These are phyloP conservation scores for Synanthedon myopaeformis DNA, from an alignment of 2,888 invertebrate species.

Conservation along the genomic window DNA sequence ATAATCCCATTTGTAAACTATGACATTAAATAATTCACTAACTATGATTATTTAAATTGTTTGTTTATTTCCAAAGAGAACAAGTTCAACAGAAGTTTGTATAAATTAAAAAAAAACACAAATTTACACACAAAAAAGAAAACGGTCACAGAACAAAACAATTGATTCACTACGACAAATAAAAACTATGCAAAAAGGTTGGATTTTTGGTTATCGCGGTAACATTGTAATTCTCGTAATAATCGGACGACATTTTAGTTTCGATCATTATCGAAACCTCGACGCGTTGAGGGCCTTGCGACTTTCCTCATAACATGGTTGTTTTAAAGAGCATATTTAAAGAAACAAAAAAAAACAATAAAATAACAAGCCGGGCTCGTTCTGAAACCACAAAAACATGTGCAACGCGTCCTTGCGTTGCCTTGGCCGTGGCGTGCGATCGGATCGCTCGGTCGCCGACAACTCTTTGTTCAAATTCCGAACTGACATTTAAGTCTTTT, in stretches of 20 bases:
- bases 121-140: too few relatives aligned
- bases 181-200: not conserved
- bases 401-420: constrained; percentile 46
- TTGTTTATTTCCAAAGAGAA: not conserved
- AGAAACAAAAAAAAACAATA: constrained; percentile 5
- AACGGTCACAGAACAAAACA: too few relatives aligned
- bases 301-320: not conserved
- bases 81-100: not conserved
- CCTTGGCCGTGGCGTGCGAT: constrained; percentile 53
- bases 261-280: constrained; percentile 4
- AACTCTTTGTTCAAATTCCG: constrained; percentile 56
- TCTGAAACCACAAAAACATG: constrained; percentile 14
- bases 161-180: not conserved
- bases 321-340: not conserved
- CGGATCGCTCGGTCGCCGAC: constrained; percentile 37
- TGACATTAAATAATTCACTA: too few relatives aligned
- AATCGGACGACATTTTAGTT: constrained; percentile 26
- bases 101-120: not conserved
- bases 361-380: constrained; percentile 7
- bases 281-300: not conserved
- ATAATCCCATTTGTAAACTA: too few relatives aligned
- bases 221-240: constrained; percentile 9
- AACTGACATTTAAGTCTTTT: constrained; percentile 25
- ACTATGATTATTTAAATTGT: not conserved
- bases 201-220: too few relatives aligned